A percentile compares a stretch with the other conserved stretches of the same genome.
These are phyloP conservation scores for Microtus ochrogaster DNA, from an alignment of 2,113 vertebrate species.

Conservation along the genomic window DNA sequence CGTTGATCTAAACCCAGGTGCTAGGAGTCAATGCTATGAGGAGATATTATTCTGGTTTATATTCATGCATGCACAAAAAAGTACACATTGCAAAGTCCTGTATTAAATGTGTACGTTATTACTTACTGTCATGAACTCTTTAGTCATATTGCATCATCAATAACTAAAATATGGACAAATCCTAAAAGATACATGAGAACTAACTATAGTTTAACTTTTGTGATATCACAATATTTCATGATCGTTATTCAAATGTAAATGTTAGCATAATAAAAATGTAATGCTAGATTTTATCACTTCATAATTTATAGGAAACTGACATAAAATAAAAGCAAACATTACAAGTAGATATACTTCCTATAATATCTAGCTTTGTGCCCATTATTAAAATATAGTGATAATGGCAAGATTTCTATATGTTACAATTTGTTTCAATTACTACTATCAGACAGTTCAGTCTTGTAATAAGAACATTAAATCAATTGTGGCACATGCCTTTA, in stretches of 20 bases:
- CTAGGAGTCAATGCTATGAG: background rate
- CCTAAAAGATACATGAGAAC: slow-evolving; percentile 67
- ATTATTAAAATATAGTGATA: slow-evolving; percentile 30
- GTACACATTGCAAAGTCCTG: slow-evolving; percentile 22
- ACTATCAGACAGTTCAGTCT: background rate
- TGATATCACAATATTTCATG: slow-evolving; percentile 41
- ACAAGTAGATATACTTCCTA: background rate
- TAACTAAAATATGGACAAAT: slow-evolving; percentile 76
- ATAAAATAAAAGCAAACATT: background rate
- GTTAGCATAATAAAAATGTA: background rate
- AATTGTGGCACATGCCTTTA: background rate
- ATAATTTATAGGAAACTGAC: slow-evolving; percentile 4
- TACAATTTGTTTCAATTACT: background rate
- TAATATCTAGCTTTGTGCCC: background rate
- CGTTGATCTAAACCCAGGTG: background rate
- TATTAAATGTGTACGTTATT: slow-evolving; percentile 27
- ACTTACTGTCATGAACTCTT: slow-evolving; percentile 58
- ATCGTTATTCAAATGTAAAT: slow-evolving; percentile 28
- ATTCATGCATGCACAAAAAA: slow-evolving; percentile 32
- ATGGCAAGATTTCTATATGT: background rate
- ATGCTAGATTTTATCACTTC: background rate
- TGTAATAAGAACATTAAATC: background rate
- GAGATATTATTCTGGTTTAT: background rate
- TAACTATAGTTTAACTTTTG: slow-evolving; percentile 26
- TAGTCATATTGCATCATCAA: background rate